Conservation (phyloP, 2,113 vertebrate species). For the Corythornis cristatus region DNA sequence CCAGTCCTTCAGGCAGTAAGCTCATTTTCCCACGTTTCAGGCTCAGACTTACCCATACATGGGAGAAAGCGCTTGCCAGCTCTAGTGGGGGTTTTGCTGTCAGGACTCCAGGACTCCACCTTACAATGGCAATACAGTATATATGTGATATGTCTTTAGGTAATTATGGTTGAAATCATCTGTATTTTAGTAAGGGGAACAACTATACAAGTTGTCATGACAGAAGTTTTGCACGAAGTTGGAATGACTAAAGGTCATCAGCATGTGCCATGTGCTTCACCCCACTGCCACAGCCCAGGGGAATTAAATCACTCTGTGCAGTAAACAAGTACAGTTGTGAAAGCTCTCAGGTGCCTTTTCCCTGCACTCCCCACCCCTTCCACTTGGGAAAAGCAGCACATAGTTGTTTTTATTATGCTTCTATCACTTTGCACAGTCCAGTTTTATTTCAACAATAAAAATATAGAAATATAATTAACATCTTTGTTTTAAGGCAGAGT, state of each 20-base stretch:
- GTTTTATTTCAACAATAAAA: slow-evolving; percentile 65
- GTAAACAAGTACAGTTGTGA: background rate
- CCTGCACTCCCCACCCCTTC: background rate
- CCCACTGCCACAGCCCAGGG: background rate
- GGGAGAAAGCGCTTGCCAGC: background rate
- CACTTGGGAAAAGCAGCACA: background rate
- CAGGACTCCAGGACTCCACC: background rate
- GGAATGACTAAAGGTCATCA: background rate
- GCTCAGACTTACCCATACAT: accelerated
- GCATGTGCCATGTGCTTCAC: background rate
- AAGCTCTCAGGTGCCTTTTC: background rate
- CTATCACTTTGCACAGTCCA: slow-evolving; percentile 26
- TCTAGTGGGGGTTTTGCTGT: background rate
- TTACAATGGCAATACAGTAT: background rate
- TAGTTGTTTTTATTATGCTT: slow-evolving; percentile 49
- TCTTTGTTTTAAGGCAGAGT: slow-evolving; percentile 72
- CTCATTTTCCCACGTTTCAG: background rate
- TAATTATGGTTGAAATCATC: background rate
- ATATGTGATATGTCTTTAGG: background rate
- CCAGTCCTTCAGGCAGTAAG: background rate
- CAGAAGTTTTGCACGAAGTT: background rate
- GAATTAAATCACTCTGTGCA: background rate
- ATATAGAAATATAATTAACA: slow-evolving; percentile 75
- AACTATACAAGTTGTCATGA: background rate
- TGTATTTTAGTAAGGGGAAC: background rate